Conservation (phyloP, 2,797 vertebrate species). For the Myripristis jacobus region DNA sequence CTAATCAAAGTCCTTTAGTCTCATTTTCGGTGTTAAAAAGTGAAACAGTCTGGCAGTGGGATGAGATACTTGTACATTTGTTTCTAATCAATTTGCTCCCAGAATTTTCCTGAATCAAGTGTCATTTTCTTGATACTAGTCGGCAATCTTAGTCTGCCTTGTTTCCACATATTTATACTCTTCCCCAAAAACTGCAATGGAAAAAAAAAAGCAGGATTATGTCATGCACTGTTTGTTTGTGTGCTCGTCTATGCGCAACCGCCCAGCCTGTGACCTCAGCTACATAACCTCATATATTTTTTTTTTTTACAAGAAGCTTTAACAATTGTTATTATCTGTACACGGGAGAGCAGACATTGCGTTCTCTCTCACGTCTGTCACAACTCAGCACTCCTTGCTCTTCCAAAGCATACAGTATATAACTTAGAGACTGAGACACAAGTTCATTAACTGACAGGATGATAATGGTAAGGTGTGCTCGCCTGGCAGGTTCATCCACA, state of each 20-base stretch:
- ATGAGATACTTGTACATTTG: too few species aligned
- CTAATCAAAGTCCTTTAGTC: too few species aligned
- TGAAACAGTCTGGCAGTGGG: too few species aligned
- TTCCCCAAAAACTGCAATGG: too few species aligned
- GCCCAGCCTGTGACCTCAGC: conserved; percentile 5
- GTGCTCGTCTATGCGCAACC: too few species aligned
- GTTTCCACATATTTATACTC: neutral
- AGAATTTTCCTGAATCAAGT: too few species aligned
- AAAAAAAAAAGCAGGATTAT: too few species aligned
- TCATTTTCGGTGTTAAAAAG: too few species aligned
- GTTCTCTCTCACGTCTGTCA: conserved; percentile 16
- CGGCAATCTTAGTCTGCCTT: too few species aligned
- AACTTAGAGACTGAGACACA: conserved; percentile 1
- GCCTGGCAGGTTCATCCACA: conserved; percentile 2
- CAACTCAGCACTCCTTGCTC: conserved; percentile 19
- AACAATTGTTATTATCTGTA: conserved; percentile 3
- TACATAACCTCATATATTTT: neutral
- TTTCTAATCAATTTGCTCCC: too few species aligned
- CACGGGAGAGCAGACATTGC: conserved; percentile 6
- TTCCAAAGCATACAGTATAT: neutral
- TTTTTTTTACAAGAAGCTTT: conserved; percentile 29
- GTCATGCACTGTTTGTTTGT: neutral
- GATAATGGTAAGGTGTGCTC: neutral
- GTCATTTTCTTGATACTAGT: too few species aligned
- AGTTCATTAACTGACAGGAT: conserved; percentile 14